Conservation (phyloP, 2,113 vertebrate genomes). For the Centropristis striata region DNA sequence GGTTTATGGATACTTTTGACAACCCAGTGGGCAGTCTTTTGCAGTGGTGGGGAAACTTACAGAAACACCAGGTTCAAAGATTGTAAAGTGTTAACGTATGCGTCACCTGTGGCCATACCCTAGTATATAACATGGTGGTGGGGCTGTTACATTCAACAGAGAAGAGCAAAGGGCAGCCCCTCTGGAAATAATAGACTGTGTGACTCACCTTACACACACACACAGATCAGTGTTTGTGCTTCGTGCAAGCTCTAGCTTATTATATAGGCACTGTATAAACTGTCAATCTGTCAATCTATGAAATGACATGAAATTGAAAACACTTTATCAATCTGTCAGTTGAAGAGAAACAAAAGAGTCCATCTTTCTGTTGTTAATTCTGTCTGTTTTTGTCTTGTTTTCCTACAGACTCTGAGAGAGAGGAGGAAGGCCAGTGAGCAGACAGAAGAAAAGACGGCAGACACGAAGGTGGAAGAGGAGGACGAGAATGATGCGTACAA, state of each 20-base stretch:
- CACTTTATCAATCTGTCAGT: not conserved
- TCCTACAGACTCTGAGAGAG: conserved; percentile 61
- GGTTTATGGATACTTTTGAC: too few relatives aligned
- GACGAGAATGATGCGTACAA: conserved; percentile 42
- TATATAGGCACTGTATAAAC: too few relatives aligned
- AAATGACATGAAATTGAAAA: not conserved
- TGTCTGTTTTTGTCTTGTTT: not conserved
- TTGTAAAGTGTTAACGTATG: not conserved
- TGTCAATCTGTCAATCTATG: not conserved
- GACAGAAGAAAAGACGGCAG: conserved; percentile 24
- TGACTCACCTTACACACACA: not conserved
- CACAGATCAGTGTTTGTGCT: not conserved
- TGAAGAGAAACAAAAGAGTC: not conserved
- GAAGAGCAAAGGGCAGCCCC: not conserved
- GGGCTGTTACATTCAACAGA: not conserved
- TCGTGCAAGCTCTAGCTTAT: not conserved
- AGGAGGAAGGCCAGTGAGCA: conserved; percentile 53
- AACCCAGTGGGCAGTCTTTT: too few relatives aligned
- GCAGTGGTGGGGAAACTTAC: not conserved
- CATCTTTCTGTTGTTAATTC: not conserved
- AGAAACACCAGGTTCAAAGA: not conserved
- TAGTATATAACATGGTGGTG: not conserved
- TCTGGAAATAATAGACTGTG: not conserved
- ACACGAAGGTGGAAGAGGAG: not conserved
- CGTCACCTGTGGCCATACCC: not conserved